Evolutionary conservation across 2,113 vertebrate species (phyloP), one percentile per base, ranked within the genome.

Genomic region (Rhombomys opimus): DNA sequence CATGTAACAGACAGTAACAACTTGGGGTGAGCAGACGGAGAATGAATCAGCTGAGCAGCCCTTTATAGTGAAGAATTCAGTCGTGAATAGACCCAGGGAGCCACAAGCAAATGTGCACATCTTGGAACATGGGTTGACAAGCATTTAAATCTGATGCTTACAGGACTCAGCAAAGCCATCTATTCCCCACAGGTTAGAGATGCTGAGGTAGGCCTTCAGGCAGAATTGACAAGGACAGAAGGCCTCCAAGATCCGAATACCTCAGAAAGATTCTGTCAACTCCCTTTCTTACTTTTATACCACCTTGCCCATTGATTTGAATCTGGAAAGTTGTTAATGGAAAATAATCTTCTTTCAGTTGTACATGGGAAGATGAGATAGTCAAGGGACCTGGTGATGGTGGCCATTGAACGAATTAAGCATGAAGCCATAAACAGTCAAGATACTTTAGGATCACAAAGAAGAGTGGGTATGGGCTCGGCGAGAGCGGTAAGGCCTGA

Each of bases 1-100:
- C 18, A 75, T 35, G 35, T 20, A 84, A 25, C 32, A 89, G 93
- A 91, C 30, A 72, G 50, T 27, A 80, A 95, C 11, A 85, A 46
- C 32, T 77, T 30, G n/a, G 12, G 4, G 7, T 57, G 35, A 80
- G 1, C 46, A 80, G 67, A 22, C 32, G 87, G 2, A 88, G 35
- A 73, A 75, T 63, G 13, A 2, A 46, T 18, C 23, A 30, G 67
- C 70, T 93, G 54, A 93, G 23, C 0, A 70, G 30, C 54, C 65
- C 57, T 97, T 93, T 96, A 32, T 59, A 93, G 93, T 9, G 20
- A 61, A 97, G 77, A 14, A 70, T 61, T 23, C 30, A 70, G 81
- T 46, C 68, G 7, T 57, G 25, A 46, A 92, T 63, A 91, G 63
- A 70, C 12, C 2, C 15, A 72, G 41, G 59, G 25, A n/a, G 65